Percentiles rank a stretch among this genome's conserved stretches.
phyloP scores from a whole-genome alignment of 2,797 vertebrate genomes.

The Lepilemur ruficaudatus region DNA sequence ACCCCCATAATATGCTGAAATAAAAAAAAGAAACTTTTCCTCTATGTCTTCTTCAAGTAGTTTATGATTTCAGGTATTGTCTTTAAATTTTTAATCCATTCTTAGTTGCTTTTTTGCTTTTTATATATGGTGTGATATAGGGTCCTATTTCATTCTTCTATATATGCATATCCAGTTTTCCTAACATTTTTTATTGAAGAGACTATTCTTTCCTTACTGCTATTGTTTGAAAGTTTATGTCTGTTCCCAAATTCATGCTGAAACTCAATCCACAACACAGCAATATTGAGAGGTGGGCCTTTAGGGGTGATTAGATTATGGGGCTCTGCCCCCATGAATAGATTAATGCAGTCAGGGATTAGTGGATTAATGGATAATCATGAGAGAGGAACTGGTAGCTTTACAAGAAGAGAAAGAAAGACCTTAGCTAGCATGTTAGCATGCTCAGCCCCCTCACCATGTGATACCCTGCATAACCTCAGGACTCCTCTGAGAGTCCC shows the following conservation, averaged over 20 bases:
- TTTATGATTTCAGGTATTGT: neutral
- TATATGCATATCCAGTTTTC: neutral
- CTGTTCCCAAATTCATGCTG: neutral
- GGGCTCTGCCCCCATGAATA: neutral
- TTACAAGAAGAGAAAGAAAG: neutral
- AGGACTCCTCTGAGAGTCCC: neutral
- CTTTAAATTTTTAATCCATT: neutral
- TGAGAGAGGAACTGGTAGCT: neutral
- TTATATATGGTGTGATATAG: neutral
- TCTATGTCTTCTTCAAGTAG: neutral
- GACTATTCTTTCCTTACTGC: neutral
- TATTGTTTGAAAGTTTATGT: neutral
- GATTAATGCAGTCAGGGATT: neutral
- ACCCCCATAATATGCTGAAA: no score
- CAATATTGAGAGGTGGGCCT: neutral
- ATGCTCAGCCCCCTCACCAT: neutral
- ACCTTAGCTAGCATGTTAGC: neutral
- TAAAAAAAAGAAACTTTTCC: neutral
- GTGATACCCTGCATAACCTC: neutral
- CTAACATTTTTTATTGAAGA: neutral
- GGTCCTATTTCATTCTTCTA: neutral
- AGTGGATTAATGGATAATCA: neutral
- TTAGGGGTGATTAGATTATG: neutral
- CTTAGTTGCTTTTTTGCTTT: neutral
- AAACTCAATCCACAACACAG: neutral